Conservation (phyloP, 2,113 vertebrate genomes). For the Brevimyrus niger region DNA sequence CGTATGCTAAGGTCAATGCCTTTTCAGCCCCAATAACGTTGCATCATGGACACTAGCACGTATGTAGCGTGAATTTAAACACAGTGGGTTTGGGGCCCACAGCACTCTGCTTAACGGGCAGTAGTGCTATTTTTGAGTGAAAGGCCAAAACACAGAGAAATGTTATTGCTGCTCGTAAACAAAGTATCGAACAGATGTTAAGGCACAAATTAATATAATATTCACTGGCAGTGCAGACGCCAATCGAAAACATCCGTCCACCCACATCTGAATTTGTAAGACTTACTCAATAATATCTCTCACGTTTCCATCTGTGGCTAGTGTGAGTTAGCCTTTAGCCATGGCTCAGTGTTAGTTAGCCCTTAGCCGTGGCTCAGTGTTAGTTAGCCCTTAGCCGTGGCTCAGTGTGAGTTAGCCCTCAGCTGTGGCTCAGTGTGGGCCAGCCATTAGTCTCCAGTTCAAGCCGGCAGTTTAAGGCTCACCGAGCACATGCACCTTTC, state of each 20-base stretch:
- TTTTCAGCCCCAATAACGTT: neutral
- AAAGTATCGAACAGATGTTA: neutral
- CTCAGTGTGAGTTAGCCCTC: neutral
- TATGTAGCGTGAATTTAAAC: neutral
- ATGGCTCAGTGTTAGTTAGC: neutral
- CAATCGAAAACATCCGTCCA: neutral
- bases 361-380: too few species aligned
- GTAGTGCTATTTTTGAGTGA: neutral
- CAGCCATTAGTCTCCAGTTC: neutral
- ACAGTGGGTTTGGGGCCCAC: neutral
- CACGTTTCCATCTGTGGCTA: slow-evolving; percentile 15
- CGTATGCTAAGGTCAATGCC: neutral
- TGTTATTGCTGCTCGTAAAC: neutral
- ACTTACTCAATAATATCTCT: neutral
- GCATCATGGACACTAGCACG: neutral
- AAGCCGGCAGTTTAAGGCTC: neutral
- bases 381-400: neutral
- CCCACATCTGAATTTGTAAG: neutral
- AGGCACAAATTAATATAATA: neutral
- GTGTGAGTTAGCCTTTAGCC: neutral
- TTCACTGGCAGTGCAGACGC: neutral
- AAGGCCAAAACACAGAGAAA: neutral
- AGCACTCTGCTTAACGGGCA: too few species aligned
- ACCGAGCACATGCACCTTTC: neutral
- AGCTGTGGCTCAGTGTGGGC: neutral